These are phyloP conservation scores for Osedax frankpressi DNA, from an alignment of 2,888 invertebrate genomes.

Conservation along the genomic window DNA sequence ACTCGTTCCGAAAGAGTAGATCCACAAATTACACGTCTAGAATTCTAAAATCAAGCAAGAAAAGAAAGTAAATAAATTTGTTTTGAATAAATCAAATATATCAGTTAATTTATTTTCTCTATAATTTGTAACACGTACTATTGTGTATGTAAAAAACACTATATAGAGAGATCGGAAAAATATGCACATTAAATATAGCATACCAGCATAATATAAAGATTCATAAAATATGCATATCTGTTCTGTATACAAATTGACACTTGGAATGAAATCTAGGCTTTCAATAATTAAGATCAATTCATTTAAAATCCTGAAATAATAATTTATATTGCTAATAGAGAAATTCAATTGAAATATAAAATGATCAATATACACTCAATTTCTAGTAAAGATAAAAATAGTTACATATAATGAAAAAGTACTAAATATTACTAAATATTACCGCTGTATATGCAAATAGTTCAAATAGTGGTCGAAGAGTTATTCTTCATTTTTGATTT, in stretches of 20 bases:
- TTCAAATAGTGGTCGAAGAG: background rate
- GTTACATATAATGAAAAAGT: background rate
- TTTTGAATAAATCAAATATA: too few species aligned
- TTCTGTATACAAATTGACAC: background rate
- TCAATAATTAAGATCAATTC: background rate
- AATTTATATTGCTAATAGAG: background rate
- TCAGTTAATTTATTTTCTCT: too few species aligned
- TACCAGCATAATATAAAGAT: background rate
- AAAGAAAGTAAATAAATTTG: too few species aligned
- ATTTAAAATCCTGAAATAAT: background rate
- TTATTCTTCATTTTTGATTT: conserved; percentile 11
- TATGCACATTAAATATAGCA: too few species aligned
- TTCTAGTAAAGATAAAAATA: background rate
- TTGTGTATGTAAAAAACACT: background rate
- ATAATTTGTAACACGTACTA: too few species aligned
- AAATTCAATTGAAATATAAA: background rate
- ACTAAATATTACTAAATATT: too few species aligned
- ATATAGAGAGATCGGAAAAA: too few species aligned
- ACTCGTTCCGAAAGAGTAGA: background rate
- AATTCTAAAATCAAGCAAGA: too few species aligned
- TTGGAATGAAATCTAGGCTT: background rate
- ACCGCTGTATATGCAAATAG: too few species aligned
- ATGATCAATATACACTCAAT: background rate
- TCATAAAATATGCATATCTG: background rate
- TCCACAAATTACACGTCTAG: background rate